Evolutionary conservation across 2,797 vertebrate genomes (phyloP), one percentile per base, ranked within the genome.

Genomic region (Pangasius djambal): DNA sequence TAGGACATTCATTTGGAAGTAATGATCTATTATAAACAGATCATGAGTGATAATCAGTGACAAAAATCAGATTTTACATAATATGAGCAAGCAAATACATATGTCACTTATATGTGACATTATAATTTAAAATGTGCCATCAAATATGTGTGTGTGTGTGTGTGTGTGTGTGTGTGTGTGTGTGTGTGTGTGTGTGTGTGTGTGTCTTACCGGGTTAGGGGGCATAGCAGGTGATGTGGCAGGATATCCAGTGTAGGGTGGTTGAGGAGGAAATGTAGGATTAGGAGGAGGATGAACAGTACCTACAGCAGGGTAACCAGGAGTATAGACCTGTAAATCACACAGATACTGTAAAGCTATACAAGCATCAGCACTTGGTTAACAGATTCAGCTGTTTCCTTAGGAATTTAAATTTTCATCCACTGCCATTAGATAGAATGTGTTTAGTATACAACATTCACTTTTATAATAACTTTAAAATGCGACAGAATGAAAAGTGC

Each of bases 281-380:
- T 37, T 6, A 28, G 92, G 92, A 28, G 93, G 91, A 72, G 92
- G 93, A 15, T 93, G 63, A 16, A 92, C 77, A 16, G 15, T 87
- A 37, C 22, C 74, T 74, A 63, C 83, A 74, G 48, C n/a, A n/a
- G 90, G 89, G 67, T 89, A 91, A 48, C 63, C 87, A 72, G 89
- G 70, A 13, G 28, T 44, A 65, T 86, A 74, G 5, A 9, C 69
- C 91, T 92, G 82, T 10, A 88, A 31, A 75, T 20, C 87, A 52
- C 40, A 72, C 2, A 84, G 40, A 48, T 34, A 83, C 6, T 65
- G 59, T 83, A 40, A 83, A 0, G 18, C 18, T 79, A 37, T 37
- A 78, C 50, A 77, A 50, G 44, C 44, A 79, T 31, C 13, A 52
- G 28, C 13, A 31, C 37, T n/a, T 78, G 55, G 1, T 59, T 6